Percentiles rank a stretch among this genome's conserved stretches.
These are phyloP conservation scores for Drosophila infuscata DNA, from an alignment of 2,888 invertebrate species.

Conservation along the genomic window DNA sequence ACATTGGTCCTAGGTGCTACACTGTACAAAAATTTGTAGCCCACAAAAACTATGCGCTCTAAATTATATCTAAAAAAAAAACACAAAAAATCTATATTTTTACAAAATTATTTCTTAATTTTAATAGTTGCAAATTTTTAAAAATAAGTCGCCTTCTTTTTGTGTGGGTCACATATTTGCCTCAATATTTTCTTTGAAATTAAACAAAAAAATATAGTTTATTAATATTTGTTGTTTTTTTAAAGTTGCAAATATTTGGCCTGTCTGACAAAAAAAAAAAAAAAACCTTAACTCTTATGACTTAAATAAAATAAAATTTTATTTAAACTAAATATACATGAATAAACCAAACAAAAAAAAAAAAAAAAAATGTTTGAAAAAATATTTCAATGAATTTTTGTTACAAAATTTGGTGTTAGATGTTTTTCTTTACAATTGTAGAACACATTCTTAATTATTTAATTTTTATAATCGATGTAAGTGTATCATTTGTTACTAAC, in stretches of 20 bases:
- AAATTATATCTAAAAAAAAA: constrained; percentile 31
- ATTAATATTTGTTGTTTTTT: constrained; percentile 30
- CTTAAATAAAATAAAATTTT: constrained; percentile 76
- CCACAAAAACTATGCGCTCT: constrained; percentile 38
- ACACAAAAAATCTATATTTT: constrained; percentile 27
- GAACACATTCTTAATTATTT: background rate
- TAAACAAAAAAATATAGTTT: constrained; percentile 1
- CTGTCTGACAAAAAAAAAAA: constrained; percentile 28
- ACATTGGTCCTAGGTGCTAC: constrained; percentile 27
- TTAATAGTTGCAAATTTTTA: constrained; percentile 73
- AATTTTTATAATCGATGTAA: background rate
- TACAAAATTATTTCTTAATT: constrained; percentile 65
- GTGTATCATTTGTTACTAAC: background rate
- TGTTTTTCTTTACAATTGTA: constrained; percentile 15
- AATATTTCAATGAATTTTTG: constrained; percentile 39
- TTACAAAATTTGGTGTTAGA: constrained; percentile 43
- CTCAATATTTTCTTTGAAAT: constrained; percentile 16
- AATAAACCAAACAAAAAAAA: constrained; percentile 65
- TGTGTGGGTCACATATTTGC: constrained; percentile 33
- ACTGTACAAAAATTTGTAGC: constrained; percentile 37
- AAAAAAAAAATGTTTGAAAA: constrained; percentile 33
- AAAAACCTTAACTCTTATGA: constrained; percentile 56
- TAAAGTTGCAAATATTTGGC: constrained; percentile 38
- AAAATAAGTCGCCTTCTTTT: constrained; percentile 34
- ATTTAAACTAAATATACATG: constrained; percentile 58